Percentiles rank a stretch among this genome's conserved stretches.
Conservation (phyloP, 2,113 vertebrate genomes). For the Nannospalax galili region DNA sequence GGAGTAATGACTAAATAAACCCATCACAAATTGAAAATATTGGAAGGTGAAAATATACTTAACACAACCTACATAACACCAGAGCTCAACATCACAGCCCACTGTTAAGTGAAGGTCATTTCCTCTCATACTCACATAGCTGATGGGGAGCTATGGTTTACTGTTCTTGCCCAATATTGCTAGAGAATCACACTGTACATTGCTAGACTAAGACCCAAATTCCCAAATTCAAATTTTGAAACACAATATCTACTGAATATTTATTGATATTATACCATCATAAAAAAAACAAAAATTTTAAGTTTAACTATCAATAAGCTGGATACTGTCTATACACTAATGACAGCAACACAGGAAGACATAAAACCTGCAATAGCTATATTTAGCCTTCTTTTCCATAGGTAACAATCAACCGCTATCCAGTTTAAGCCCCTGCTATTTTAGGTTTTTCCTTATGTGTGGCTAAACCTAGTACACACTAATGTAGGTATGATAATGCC, state of each 20-base stretch:
- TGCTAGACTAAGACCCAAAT: background rate
- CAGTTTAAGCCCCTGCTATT: background rate
- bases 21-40: background rate
- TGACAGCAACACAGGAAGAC: constrained; percentile 2
- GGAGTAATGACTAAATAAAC: background rate
- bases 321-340: background rate
- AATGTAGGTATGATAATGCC: background rate
- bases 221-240: background rate
- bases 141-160: background rate
- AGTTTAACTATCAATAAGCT: background rate
- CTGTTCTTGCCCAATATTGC: background rate
- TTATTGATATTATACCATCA: background rate
- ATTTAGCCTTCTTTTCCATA: background rate
- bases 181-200: background rate
- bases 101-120: background rate
- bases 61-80: background rate
- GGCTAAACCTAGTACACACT: background rate
- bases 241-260: background rate
- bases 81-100: background rate
- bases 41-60: background rate
- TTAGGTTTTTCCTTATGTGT: background rate
- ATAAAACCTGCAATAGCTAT: background rate
- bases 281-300: background rate
- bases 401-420: background rate
- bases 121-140: background rate